Base-by-base conservation (phyloP, 2,888 invertebrate genomes). In the Neuroscelio doddi region DNA sequence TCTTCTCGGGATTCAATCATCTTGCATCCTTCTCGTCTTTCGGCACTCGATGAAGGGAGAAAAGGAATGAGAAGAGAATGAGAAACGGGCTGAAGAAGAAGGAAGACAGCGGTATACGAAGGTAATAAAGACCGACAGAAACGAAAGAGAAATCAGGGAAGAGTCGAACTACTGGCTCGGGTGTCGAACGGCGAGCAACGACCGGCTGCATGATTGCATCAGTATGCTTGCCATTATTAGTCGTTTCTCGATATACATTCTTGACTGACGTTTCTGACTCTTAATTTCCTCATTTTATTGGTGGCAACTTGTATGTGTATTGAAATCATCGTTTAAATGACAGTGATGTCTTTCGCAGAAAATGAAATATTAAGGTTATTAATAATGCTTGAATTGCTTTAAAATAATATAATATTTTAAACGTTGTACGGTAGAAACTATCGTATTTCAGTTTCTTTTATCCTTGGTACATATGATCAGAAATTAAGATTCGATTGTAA, bases 231-330 rank as follows among this genome's bases (percentile, higher is more conserved):
- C 12, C 15, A 21, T 24, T 24, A 15, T 24, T 14, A 26, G 36
- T 21, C 34, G 16, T 24, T 42, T 52, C 52, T 27, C 44, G 52
- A 42, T 52, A 42, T 12, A 42, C 44, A 52, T 52, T 42, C 44
- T 10, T 17, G 34, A 7, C 21, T 8, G 42, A 44, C 52, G 34
- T 15, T 14, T 44, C 32, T 41, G 9, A 34, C 30, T 34, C 36
- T 46, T 16, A 34, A 46, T 55, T 46, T 38, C 3, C 1, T 39
- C 39, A 17, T 39, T 10, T 39, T 9, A 8, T 1, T 39, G 15
- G 26, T 26, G 5, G 10, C 36, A 3, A 27, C 44, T 52, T 36
- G 17, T n/a, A 10, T 10, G 27, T 32, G 39, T 7, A 39, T 39
- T 9, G 12, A 39, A 17, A 36, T 36, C 14, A 36, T 36, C 3